phyloP scores from a whole-genome alignment of 1,140 invertebrate genomes.

The Parasteatoda tepidariorum region DNA sequence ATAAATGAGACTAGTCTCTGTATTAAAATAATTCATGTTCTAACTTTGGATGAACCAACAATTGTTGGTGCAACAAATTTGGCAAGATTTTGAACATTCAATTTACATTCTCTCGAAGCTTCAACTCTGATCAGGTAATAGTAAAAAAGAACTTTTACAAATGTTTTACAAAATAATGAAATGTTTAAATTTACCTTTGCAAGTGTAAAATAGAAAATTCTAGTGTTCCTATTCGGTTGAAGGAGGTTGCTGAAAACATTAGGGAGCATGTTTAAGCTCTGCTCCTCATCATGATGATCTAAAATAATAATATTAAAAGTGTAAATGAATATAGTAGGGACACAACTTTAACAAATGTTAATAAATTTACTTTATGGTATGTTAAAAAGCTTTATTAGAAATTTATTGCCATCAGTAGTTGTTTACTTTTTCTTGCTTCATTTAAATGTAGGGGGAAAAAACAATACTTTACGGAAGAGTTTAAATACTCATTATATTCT shows the following conservation, averaged over 20 bases:
- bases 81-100: slow-evolving; percentile 82
- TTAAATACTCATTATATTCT: too few species aligned
- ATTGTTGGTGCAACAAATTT: slow-evolving; percentile 88
- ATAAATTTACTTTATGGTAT: too few species aligned
- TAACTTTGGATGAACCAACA: slow-evolving; percentile 80
- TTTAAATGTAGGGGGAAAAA: too few species aligned
- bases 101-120: slow-evolving; percentile 78
- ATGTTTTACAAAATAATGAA: too few species aligned
- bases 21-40: slow-evolving; percentile 76
- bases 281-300: not conserved
- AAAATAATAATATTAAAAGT: too few species aligned
- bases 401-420: too few species aligned
- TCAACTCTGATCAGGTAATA: slow-evolving; percentile 73
- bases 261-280: slow-evolving; percentile 69
- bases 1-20: slow-evolving; percentile 75
- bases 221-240: slow-evolving; percentile 85
- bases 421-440: too few species aligned
- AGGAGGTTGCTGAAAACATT: slow-evolving; percentile 80
- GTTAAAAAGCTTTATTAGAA: too few species aligned
- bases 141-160: too few species aligned
- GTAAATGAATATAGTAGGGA: too few species aligned
- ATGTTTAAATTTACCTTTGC: slow-evolving; percentile 73
- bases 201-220: slow-evolving; percentile 87
- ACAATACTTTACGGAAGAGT: too few species aligned
- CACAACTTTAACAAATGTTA: too few species aligned